These are phyloP conservation scores for Papilio elwesi DNA, from an alignment of 2,888 invertebrate species.

Conservation along the genomic window DNA sequence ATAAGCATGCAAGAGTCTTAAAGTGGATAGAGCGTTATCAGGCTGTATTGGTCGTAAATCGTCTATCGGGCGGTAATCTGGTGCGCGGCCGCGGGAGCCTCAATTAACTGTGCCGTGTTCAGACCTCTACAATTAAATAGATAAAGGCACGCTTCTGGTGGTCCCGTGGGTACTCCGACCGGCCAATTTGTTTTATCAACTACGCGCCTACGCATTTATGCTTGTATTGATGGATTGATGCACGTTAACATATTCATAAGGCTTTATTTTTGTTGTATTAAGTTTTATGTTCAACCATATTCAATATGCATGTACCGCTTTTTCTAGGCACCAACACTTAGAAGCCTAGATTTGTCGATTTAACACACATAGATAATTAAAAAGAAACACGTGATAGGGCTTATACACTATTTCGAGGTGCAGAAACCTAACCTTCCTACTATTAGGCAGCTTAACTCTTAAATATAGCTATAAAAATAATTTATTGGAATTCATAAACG, in stretches of 20 bases:
- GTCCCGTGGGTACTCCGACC: slow-evolving; percentile 52
- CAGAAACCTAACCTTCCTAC: too few species aligned
- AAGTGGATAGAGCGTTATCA: slow-evolving; percentile 43
- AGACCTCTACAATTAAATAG: slow-evolving; percentile 74
- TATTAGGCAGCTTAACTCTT: too few species aligned
- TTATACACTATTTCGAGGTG: too few species aligned
- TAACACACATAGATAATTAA: too few species aligned
- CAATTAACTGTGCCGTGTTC: slow-evolving; percentile 80
- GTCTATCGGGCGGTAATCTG: slow-evolving; percentile 68
- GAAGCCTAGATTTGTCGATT: too few species aligned
- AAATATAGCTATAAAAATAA: too few species aligned
- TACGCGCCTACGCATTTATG: slow-evolving; percentile 28
- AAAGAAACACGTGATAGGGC: too few species aligned
- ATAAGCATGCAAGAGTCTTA: slow-evolving; percentile 9
- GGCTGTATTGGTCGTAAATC: slow-evolving; percentile 60
- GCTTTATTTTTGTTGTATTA: not conserved
- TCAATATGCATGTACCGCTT: too few species aligned
- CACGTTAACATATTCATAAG: slow-evolving; percentile 10
- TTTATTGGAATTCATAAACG: too few species aligned
- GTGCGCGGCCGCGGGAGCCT: slow-evolving; percentile 57
- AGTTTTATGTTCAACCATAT: not conserved
- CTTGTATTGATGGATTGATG: slow-evolving; percentile 33
- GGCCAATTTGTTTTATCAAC: slow-evolving; percentile 37
- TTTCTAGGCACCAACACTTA: too few species aligned
- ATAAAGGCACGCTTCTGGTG: slow-evolving; percentile 75